These are phyloP conservation scores for Seriola rivoliana DNA, from an alignment of 2,113 vertebrate genomes.

Conservation along the genomic window DNA sequence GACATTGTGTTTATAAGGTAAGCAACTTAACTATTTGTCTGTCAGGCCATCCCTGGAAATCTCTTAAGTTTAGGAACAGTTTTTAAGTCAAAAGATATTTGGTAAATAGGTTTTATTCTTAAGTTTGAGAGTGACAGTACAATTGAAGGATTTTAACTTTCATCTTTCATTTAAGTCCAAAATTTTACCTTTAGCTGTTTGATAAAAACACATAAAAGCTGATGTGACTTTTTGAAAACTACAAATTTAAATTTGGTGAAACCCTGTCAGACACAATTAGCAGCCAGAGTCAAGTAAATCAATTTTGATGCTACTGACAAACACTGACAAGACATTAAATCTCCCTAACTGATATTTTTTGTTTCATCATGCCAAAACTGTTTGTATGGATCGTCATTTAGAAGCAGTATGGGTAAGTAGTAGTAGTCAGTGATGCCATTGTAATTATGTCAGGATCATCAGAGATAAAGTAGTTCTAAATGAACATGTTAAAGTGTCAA, in stretches of 20 bases:
- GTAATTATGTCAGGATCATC: neutral
- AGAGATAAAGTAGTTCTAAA: neutral
- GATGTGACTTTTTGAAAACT: neutral
- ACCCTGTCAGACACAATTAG: neutral
- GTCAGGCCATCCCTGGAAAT: neutral
- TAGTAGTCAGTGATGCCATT: neutral
- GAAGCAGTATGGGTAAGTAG: neutral
- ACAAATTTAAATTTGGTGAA: neutral
- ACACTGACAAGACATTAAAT: neutral
- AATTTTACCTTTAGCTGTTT: neutral
- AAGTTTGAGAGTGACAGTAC: no score
- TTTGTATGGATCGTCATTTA: neutral
- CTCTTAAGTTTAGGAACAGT: neutral
- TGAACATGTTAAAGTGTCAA: neutral
- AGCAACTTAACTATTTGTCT: no score
- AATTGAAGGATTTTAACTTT: neutral
- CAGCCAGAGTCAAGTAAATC: neutral
- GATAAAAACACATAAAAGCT: no score
- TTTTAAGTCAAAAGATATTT: neutral
- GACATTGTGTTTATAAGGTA: no score
- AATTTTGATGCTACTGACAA: neutral
- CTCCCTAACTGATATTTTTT: neutral
- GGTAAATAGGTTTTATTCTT: no score
- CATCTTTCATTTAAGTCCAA: neutral
- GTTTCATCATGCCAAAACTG: neutral